Evolutionary conservation across 2,797 vertebrate genomes (phyloP), one percentile per base, ranked within the genome.

Genomic region (Acrossocheilus wenchowensis): DNA sequence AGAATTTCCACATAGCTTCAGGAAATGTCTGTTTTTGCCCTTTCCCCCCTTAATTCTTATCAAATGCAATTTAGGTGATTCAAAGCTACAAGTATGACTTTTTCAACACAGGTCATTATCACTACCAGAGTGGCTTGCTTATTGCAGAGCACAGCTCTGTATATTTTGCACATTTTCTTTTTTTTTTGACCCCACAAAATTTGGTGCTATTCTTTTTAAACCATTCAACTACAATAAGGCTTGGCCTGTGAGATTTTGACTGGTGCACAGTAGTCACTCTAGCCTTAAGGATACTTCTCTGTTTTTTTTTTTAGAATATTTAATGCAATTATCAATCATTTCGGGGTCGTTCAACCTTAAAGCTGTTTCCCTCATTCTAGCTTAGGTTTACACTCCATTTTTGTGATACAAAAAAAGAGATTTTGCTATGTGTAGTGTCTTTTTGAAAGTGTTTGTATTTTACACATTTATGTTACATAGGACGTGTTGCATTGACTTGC

Each of bases 81-180:
- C 52, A 54, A 81, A 75, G 52, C 68, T 43, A 80, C 26, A 66
- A 15, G 62, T 23, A 21, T 66, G 17, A 39, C 54, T 14, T 78
- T 78, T 23, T 66, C 69, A 50, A 36, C 78, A 83, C 48, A 77
- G 77, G 69, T 71, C 30, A 54, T 89, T 48, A 50, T 81, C 23
- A 72, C 64, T 80, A 83, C 72, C 74, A 83, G 79, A 48, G 82
- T 71, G 10, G n/a, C 41, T 68, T 50, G 69, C 50, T 83, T 34
- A 72, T 72, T 36, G 21, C 34, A 71, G 75, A 69, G 57, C 84
- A 86, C 80, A 60, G 90, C 15, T 82, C 88, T 60, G 81, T 92
- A 88, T 93, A 92, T 94, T 95, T 95, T 96, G 95, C 95, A 96
- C 95, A 95, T 82, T 82, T 45, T 36, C 80, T 19, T 6, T 52